A percentile compares a stretch with the other conserved stretches of the same genome.
Conservation (phyloP, 2,888 invertebrate genomes). For the Syritta pipiens region DNA sequence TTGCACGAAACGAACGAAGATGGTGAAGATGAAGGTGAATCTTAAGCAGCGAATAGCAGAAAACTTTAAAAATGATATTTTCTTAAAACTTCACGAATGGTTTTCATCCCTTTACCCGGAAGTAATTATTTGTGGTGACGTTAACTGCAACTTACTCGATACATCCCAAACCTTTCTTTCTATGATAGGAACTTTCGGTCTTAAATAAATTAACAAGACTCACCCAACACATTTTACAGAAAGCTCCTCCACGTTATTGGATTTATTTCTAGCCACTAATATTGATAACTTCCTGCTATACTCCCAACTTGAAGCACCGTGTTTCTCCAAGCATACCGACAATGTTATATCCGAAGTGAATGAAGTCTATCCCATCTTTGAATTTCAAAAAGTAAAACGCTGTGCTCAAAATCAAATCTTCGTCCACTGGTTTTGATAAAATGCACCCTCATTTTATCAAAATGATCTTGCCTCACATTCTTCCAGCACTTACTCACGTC, state of each 20-base stretch:
- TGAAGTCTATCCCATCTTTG: too few relatives aligned
- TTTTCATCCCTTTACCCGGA: not conserved
- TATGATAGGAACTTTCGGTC: not conserved
- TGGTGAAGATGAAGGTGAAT: not conserved
- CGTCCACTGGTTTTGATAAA: too few relatives aligned
- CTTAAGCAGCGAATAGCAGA: not conserved
- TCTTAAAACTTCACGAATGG: not conserved
- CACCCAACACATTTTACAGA: not conserved
- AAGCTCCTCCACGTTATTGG: not conserved
- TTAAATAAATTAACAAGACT: not conserved
- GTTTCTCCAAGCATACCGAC: not conserved
- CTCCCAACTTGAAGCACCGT: not conserved
- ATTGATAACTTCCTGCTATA: not conserved
- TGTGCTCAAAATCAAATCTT: too few relatives aligned
- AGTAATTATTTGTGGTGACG: not conserved
- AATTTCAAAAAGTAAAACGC: too few relatives aligned
- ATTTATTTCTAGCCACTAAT: not conserved
- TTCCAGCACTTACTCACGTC: too few relatives aligned
- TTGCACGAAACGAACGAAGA: not conserved
- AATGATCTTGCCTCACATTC: too few relatives aligned
- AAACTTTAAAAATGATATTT: too few relatives aligned
- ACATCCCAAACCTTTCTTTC: not conserved
- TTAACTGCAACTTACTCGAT: not conserved
- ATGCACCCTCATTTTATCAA: too few relatives aligned
- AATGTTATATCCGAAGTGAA: too few relatives aligned